phyloP scores from a whole-genome alignment of 2,797 vertebrate species.

The Philypnodon macrostomus region DNA sequence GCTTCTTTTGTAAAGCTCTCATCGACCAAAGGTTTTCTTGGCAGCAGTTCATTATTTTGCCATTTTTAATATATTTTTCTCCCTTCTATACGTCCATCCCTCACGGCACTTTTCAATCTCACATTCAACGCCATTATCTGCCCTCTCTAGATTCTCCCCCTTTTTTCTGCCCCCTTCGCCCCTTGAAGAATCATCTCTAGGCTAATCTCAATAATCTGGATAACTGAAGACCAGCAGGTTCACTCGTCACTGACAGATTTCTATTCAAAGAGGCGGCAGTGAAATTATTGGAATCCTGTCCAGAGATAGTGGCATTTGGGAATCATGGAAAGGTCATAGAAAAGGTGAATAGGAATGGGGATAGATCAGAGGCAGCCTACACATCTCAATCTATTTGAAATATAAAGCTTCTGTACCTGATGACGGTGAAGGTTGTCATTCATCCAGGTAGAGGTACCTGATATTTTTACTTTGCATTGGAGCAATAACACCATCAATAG shows the following conservation, averaged over 20 bases:
- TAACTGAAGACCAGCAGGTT: constrained; percentile 51
- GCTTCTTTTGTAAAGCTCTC: constrained; percentile 17
- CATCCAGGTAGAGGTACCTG: no score
- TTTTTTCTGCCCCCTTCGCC: no score
- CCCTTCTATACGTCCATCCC: constrained; percentile 9
- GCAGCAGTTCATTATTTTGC: constrained; percentile 19
- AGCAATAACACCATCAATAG: no score
- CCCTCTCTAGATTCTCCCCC: constrained; percentile 17
- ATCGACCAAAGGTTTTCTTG: constrained; percentile 13
- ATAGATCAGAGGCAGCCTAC: no score
- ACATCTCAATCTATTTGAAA: no score
- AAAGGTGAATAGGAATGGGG: no score
- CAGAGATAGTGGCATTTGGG: constrained; percentile 28
- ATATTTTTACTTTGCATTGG: no score
- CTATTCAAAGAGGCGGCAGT: constrained; percentile 46
- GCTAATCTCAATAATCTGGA: constrained; percentile 48
- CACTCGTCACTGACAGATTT: constrained; percentile 57
- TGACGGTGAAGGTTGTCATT: no score
- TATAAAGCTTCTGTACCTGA: no score
- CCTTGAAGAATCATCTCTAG: constrained; percentile 38
- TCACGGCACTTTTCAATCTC: constrained; percentile 7
- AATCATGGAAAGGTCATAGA: constrained; percentile 19
- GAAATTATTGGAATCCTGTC: constrained; percentile 50
- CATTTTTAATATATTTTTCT: constrained; percentile 17
- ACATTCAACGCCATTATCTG: constrained; percentile 21